Base-by-base conservation (phyloP, 2,113 vertebrate species). In the Lutjanus erythropterus region DNA sequence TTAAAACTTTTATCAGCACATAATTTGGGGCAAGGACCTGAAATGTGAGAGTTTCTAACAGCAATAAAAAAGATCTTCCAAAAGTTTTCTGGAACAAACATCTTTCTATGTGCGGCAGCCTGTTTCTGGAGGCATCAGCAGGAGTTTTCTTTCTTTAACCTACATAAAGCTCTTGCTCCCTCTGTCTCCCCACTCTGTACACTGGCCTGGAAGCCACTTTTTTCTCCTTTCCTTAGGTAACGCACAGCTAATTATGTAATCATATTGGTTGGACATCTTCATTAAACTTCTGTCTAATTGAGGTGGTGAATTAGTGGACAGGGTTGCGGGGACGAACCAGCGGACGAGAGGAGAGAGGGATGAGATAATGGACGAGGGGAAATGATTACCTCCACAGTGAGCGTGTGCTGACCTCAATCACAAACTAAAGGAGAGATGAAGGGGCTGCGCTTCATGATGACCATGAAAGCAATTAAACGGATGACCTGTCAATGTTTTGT, bases 231-330 rank as follows among this genome's bases (percentile, higher is more conserved):
- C n/a, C 50, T 66, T 23, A 19, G 59, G 31, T 21, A 42, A 67
- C 14, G 4, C 35, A 16, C 15, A 44, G 42, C 42, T 62, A 31
- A 75, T 62, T 23, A 62, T 44, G 37, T 62, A 60, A 74, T 75
- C 64, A 69, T 61, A 81, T 31, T 55, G 71, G 56, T 18, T 23
- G 56, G 65, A 75, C 79, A 21, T 25, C n/a, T 64, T 75, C 79
- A 81, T 81, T 75, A 75, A 81, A 68, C 56, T 41, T 14, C 29
- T 6, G 39, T 56, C 58, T 64, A 58, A 70, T 31, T 55, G 58
- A 75, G 14, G 71, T 5, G 11, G 16, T 39, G 39, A 55, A 39
- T 56, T 21, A 15, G 23, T 39, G 58, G 56, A 39, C 19, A 0
- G 1, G 44, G 71, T n/a, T 62, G 58, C 8, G 23, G n/a, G 33